Base-by-base conservation (phyloP, 2,888 invertebrate species). In the Arge pagana region DNA sequence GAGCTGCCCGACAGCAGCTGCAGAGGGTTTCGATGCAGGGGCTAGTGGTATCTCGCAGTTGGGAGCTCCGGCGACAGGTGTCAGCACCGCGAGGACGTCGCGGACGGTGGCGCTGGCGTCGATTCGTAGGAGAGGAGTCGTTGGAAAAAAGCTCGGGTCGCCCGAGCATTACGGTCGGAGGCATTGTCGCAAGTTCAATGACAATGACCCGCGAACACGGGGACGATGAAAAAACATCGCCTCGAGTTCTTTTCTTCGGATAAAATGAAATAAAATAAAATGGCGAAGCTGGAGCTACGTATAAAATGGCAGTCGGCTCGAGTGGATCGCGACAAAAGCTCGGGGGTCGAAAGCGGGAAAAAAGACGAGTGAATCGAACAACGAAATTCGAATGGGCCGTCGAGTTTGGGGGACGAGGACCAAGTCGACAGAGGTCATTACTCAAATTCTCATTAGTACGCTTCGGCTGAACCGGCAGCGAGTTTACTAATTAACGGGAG, bases 381-480 rank as follows among this genome's bases (percentile, higher is more conserved):
- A 45, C 33, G 33, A 45, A 45, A 45, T 45, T 45, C 7, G 33
- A 24, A 16, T 33, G 33, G 33, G 33, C 7, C 23, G 45, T 5
- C 35, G 7, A 3, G 7, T n/a, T 24, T 23, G 5, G n/a, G 43
- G 64, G 62, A 64, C 61, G 57, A 55, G 54, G 59, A 62, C 59
- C 61, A 61, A 61, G 62, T 61, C 21, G 52, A 55, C 55, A 53
- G 56, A 63, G 45, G 68, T 69, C 71, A 71, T 71, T 71, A 71
- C 67, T 71, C 71, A 71, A 71, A 69, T 66, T 68, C 67, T 69
- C 69, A 71, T 71, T 70, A 70, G 65, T 67, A 62, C 63, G 61
- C 63, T 61, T 59, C 64, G 63, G 60, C 61, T 58, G 57, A 62
- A 67, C 62, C 64, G 61, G 61, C 66, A 64, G 60, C 61, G 66